Conservation (phyloP, 2,113 vertebrate species). For the Hystrix brachyura region DNA sequence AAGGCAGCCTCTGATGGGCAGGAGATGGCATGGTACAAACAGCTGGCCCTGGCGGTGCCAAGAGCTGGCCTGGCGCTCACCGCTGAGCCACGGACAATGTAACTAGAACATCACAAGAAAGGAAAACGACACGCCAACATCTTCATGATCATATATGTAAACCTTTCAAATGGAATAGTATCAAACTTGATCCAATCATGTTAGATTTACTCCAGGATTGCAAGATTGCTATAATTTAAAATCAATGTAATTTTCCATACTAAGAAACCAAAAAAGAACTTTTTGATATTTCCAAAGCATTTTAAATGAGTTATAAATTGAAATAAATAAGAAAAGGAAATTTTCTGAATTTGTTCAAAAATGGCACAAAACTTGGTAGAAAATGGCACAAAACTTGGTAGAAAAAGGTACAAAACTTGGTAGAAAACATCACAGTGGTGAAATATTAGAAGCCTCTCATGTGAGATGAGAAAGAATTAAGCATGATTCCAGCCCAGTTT, state of each 20-base stretch:
- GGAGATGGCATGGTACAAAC: background rate
- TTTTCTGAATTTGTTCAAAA: background rate
- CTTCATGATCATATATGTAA: background rate
- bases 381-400: background rate
- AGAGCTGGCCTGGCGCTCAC: background rate
- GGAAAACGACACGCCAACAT: background rate
- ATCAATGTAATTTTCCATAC: background rate
- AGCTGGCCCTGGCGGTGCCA: background rate
- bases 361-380: background rate
- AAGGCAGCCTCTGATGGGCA: background rate
- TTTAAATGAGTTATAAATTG: background rate
- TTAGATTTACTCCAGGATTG: background rate
- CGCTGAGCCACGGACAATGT: background rate
- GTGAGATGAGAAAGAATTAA: background rate
- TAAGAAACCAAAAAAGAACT: constrained; percentile 6
- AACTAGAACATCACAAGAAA: background rate
- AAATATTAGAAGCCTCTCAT: background rate
- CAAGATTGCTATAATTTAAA: background rate
- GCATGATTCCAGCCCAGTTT: background rate
- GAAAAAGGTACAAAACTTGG: background rate
- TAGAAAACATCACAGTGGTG: background rate
- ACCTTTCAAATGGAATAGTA: background rate
- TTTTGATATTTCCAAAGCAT: background rate
- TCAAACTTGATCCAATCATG: background rate
- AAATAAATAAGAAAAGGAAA: background rate